These are phyloP conservation scores for Drosophila subquinaria DNA, from an alignment of 2,888 invertebrate species.

Conservation along the genomic window DNA sequence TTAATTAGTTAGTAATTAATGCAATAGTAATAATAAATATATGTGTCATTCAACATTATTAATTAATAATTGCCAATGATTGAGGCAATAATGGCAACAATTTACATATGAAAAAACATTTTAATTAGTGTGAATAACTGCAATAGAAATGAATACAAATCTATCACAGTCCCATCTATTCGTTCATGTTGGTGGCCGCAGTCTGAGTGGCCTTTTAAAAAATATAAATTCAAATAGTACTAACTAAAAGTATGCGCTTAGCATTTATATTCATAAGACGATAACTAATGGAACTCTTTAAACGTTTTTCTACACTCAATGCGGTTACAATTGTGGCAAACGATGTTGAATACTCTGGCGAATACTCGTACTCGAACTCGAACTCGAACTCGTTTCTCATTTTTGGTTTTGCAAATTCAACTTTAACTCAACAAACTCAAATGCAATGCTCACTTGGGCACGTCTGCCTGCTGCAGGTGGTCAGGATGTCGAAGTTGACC, in stretches of 20 bases:
- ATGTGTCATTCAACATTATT: conserved; percentile 34
- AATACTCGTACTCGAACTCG: conserved; percentile 10
- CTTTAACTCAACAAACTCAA: conserved; percentile 36
- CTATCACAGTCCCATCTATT: not conserved
- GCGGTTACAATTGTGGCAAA: conserved; percentile 40
- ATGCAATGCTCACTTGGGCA: conserved; percentile 76
- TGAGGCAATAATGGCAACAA: conserved; percentile 12
- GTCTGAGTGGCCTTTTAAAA: conserved; percentile 34
- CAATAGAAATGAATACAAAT: not conserved
- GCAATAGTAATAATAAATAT: conserved; percentile 38
- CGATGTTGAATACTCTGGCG: conserved; percentile 54
- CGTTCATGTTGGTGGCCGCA: conserved; percentile 58
- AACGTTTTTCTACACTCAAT: conserved; percentile 51
- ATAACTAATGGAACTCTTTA: conserved; percentile 54
- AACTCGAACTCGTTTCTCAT: conserved; percentile 8
- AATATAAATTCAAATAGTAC: conserved; percentile 13
- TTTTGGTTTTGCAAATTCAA: conserved; percentile 33
- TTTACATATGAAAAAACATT: conserved; percentile 31
- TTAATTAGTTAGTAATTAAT: conserved; percentile 45
- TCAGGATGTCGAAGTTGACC: conserved; percentile 85
- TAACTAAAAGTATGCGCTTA: conserved; percentile 4
- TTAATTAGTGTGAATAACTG: conserved; percentile 56
- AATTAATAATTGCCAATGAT: conserved; percentile 37
- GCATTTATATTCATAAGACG: conserved; percentile 19
- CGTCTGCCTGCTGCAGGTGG: conserved; percentile 83